phyloP scores from a whole-genome alignment of 2,888 invertebrate species.

The Andrena bucephala region DNA sequence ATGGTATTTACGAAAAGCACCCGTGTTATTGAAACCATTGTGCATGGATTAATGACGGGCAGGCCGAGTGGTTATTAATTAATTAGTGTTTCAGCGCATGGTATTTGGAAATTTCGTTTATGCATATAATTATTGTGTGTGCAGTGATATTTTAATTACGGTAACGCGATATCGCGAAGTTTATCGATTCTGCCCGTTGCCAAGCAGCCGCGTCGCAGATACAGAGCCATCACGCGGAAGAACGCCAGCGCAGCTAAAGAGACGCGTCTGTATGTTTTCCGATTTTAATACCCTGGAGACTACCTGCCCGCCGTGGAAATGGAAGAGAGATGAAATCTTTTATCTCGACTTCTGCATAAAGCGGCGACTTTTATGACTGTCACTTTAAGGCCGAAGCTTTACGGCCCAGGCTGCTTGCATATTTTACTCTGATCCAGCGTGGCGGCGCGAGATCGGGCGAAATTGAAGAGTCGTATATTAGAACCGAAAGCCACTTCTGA shows the following conservation, averaged over 20 bases:
- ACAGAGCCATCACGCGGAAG: slow-evolving; percentile 18
- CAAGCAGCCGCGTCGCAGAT: not conserved
- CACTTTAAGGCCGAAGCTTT: slow-evolving; percentile 77
- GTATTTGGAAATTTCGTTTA: slow-evolving; percentile 24
- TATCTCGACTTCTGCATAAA: slow-evolving; percentile 74
- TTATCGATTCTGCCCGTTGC: slow-evolving; percentile 41
- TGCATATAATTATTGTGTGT: slow-evolving; percentile 22
- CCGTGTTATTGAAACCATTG: slow-evolving; percentile 17
- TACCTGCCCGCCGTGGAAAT: slow-evolving; percentile 64
- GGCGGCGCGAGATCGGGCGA: slow-evolving; percentile 55
- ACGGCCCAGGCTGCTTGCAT: slow-evolving; percentile 74
- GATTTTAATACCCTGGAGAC: slow-evolving; percentile 69
- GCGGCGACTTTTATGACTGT: slow-evolving; percentile 78
- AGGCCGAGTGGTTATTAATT: slow-evolving; percentile 18
- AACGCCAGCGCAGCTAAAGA: not conserved
- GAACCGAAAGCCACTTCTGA: slow-evolving; percentile 65
- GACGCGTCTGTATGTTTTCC: slow-evolving; percentile 52
- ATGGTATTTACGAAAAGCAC: not conserved
- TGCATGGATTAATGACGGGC: slow-evolving; percentile 19
- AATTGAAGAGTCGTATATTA: slow-evolving; percentile 76
- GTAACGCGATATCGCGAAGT: slow-evolving; percentile 29
- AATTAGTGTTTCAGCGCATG: slow-evolving; percentile 23
- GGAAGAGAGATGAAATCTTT: slow-evolving; percentile 75
- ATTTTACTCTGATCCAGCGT: slow-evolving; percentile 73
- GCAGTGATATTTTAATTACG: slow-evolving; percentile 49